A percentile compares a stretch with the other conserved stretches of the same genome.
Conservation (phyloP, 92 coral and sea anemone species). For the Nematostella vectensis region DNA sequence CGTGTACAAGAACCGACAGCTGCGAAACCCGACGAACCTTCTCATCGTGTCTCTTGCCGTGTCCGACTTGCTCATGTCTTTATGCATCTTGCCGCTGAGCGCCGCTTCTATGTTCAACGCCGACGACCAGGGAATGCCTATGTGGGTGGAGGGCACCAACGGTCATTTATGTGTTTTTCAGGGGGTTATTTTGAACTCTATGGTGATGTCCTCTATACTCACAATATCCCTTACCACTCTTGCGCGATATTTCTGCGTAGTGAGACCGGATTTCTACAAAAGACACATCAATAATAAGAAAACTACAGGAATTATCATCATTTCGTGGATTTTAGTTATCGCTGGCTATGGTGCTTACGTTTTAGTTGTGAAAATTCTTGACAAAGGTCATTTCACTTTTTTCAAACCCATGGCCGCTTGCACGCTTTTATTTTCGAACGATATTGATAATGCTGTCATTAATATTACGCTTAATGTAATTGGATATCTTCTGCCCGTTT, state of each 20-base stretch:
- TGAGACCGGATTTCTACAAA: constrained; percentile 3
- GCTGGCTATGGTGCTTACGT: too few relatives aligned
- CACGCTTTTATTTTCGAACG: too few relatives aligned
- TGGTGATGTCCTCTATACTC: neutral
- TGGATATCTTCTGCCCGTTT: too few relatives aligned
- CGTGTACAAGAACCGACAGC: constrained; percentile 5
- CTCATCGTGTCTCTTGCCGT: constrained; percentile 10
- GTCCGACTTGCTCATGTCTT: constrained; percentile 2
- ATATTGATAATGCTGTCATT: too few relatives aligned
- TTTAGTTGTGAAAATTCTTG: too few relatives aligned
- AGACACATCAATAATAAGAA: neutral
- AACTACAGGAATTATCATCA: too few relatives aligned
- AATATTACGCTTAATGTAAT: too few relatives aligned
- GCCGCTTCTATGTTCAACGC: neutral
- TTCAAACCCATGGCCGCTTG: too few relatives aligned
- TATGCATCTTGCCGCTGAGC: neutral
- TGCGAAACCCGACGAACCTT: constrained; percentile 7
- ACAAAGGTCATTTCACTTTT: too few relatives aligned
- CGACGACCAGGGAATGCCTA: neutral
- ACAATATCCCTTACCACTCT: constrained; percentile 13
- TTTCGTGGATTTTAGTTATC: too few relatives aligned
- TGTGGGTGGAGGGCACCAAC: neutral
- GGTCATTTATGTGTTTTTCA: constrained; percentile 7
- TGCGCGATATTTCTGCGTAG: constrained; percentile 13
- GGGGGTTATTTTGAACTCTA: constrained; percentile 1